phyloP scores from a whole-genome alignment of 2,888 invertebrate genomes.

The Chymomyza caudatula region DNA sequence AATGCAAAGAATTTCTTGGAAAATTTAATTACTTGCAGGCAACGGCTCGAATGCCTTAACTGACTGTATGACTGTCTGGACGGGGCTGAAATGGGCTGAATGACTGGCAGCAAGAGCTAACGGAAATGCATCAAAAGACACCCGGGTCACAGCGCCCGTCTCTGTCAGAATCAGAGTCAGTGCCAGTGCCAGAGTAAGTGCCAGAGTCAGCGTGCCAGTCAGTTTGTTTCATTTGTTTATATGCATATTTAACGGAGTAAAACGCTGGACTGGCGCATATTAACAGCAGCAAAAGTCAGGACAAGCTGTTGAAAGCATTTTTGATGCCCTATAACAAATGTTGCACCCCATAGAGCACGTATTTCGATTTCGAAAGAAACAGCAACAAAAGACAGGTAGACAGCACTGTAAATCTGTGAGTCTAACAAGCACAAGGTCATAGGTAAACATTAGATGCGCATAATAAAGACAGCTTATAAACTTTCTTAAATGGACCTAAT shows the following conservation, averaged over 20 bases:
- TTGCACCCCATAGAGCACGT: no score
- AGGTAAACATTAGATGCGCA: no score
- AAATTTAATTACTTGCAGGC: conserved; percentile 57
- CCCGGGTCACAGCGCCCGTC: not conserved
- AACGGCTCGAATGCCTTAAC: not conserved
- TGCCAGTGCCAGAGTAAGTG: conserved; percentile 3
- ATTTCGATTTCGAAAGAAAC: no score
- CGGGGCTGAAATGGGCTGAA: no score
- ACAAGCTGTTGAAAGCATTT: conserved; percentile 28
- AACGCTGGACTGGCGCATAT: not conserved
- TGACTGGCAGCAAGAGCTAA: not conserved
- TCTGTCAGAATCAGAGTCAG: not conserved
- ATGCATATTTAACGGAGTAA: conserved; percentile 51
- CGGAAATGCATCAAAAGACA: conserved; percentile 34
- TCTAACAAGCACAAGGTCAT: no score
- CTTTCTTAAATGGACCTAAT: no score
- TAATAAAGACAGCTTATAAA: no score
- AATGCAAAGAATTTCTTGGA: conserved; percentile 52
- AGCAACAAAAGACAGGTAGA: no score
- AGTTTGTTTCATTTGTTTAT: conserved; percentile 57
- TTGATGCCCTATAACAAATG: not conserved
- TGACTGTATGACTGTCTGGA: not conserved
- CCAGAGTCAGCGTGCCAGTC: conserved; percentile 27
- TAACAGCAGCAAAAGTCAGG: conserved; percentile 26
- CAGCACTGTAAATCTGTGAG: no score